phyloP scores from a whole-genome alignment of 2,888 invertebrate genomes.

The Patella ulyssiponensis region DNA sequence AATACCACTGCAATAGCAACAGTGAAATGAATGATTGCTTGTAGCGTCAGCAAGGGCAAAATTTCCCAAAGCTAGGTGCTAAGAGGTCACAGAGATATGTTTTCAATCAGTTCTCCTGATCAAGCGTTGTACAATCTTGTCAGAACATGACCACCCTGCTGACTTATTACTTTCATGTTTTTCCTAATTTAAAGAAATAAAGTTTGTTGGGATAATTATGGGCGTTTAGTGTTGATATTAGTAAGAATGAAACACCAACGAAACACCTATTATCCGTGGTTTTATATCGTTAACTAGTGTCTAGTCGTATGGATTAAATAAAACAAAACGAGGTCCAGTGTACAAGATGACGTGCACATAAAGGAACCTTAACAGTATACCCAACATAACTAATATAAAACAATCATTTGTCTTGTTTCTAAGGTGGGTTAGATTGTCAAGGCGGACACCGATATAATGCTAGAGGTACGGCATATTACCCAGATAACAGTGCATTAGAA shows the following conservation, averaged over 20 bases:
- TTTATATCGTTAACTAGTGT: too few species aligned
- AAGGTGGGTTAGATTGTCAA: slow-evolving; percentile 24
- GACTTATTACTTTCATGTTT: too few species aligned
- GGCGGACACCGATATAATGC: slow-evolving; percentile 38
- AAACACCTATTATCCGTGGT: too few species aligned
- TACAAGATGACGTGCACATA: too few species aligned
- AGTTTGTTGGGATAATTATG: too few species aligned
- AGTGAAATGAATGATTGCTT: slow-evolving; percentile 55
- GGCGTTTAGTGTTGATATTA: too few species aligned
- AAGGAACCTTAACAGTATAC: too few species aligned
- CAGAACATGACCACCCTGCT: slow-evolving; percentile 47
- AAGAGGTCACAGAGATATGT: slow-evolving; percentile 55
- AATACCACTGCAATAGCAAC: slow-evolving; percentile 53
- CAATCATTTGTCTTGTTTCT: neutral
- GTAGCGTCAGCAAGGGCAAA: slow-evolving; percentile 51
- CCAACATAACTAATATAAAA: too few species aligned
- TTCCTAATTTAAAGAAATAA: too few species aligned
- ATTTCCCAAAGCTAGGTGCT: slow-evolving; percentile 48
- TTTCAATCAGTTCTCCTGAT: slow-evolving; percentile 54
- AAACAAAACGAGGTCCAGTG: too few species aligned
- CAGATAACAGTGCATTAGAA: slow-evolving; percentile 40
- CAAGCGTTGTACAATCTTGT: slow-evolving; percentile 49
- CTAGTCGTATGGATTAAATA: too few species aligned
- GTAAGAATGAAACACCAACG: too few species aligned
- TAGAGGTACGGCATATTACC: slow-evolving; percentile 45